Evolutionary conservation across 1,140 invertebrate genomes (phyloP), one percentile per base, ranked within the genome.

Genomic region (Anastatus disparis): DNA sequence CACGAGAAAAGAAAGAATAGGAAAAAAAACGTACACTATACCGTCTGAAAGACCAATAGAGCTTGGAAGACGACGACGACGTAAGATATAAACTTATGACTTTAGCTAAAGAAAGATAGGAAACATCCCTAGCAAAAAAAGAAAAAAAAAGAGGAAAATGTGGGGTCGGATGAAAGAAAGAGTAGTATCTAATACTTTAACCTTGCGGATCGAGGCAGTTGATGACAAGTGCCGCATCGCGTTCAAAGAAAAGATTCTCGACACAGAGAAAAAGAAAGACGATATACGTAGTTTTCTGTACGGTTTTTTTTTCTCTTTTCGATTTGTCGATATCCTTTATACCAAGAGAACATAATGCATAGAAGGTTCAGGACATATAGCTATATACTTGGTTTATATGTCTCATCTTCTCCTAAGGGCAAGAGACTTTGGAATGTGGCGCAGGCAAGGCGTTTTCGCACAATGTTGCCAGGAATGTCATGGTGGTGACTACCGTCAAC

Each of bases 11-110:
- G 22, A 50, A 3, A 26, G 22, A 24, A 13, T 8, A 8, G 15
- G 42, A 46, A 46, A 46, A n/a, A 4, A 15, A 6, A 4, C 4
- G 42, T 20, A 20, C 42, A 15, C 17, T 3, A 8, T 46, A n/a
- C n/a, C n/a, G 42, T 15, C 4, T 20, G 42, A 46, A 46, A 8
- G 42, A 6, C 31, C 31, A 35, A 35, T 35, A 35, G 4, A 4
- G 31, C 10, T n/a, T n/a, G n/a, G n/a, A n/a, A 4, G 31, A 6
- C 31, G 31, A 35, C 4, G 10, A 35, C 31, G 42, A 59, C 63
- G 67, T 70, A 63, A 52, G 73, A 76, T 74, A 73, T 72, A 77
- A 79, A 76, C 69, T 76, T 67, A 71, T 66, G 70, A 77, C 62
- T 64, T 38, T 38, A 71, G 40, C 67, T 67, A 59, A n/a, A 63